Evolutionary conservation across 2,113 vertebrate species (phyloP).

Genomic region (Antechinus flavipes): DNA sequence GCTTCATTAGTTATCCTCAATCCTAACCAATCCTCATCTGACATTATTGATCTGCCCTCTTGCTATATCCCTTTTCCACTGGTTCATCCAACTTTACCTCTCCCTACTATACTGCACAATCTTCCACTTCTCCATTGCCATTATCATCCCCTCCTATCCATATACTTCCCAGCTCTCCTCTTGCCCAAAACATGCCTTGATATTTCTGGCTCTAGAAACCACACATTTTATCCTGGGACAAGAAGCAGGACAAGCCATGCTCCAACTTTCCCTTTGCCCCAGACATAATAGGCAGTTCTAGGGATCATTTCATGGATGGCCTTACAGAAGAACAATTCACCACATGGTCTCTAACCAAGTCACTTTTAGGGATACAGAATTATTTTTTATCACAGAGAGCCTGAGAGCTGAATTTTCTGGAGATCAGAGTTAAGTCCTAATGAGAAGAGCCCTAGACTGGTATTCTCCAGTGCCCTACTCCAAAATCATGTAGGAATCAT

Average conservation of each 20-base stretch:
- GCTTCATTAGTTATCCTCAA: background rate
- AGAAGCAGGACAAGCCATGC: background rate
- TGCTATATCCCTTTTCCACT: background rate
- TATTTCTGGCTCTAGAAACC: background rate
- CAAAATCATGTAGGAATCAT: background rate
- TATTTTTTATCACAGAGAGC: background rate
- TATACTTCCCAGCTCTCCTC: background rate
- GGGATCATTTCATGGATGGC: background rate
- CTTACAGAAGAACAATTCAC: background rate
- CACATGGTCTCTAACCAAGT: background rate
- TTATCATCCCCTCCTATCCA: background rate
- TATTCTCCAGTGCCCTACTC: background rate
- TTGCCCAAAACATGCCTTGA: background rate
- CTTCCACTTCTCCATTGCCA: background rate
- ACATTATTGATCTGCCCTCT: background rate
- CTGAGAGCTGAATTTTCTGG: background rate
- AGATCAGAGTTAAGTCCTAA: background rate
- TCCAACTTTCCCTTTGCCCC: background rate
- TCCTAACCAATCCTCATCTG: background rate
- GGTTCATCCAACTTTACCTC: background rate
- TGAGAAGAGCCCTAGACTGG: background rate
- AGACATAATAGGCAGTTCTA: background rate
- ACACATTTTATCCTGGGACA: background rate
- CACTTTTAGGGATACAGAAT: background rate
- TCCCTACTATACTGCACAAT: background rate